Percentiles rank a stretch among this genome's conserved stretches.
Evolutionary conservation across 2,113 vertebrate genomes (phyloP).

Genomic region (Rostratula benghalensis): DNA sequence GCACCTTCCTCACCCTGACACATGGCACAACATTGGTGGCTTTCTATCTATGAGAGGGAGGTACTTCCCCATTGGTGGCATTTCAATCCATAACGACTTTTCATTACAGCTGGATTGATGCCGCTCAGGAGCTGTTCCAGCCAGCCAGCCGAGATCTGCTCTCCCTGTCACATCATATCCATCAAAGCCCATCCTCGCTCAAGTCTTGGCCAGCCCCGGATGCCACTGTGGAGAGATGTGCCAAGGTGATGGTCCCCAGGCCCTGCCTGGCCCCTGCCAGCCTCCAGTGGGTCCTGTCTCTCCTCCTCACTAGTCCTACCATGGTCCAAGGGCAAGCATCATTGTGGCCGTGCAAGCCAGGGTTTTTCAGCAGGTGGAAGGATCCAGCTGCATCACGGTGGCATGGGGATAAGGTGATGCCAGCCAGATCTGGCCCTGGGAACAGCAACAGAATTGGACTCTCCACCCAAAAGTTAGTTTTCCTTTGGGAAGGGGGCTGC

Average conservation of each 20-base stretch:
- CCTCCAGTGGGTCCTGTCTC: background rate
- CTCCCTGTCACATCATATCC: conserved; percentile 7
- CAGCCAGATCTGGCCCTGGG: background rate
- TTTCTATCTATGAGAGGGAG: background rate
- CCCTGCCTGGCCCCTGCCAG: background rate
- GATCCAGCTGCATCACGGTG: background rate
- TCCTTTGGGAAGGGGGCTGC: background rate
- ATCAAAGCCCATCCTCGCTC: background rate
- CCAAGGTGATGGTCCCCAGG: background rate
- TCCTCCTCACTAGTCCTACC: background rate
- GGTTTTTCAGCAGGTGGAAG: background rate
- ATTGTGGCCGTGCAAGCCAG: fast-evolving
- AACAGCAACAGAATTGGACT: fast-evolving
- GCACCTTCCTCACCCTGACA: background rate
- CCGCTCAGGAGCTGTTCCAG: background rate
- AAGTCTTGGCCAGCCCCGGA: background rate
- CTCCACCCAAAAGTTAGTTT: conserved; percentile 26
- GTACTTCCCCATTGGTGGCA: background rate
- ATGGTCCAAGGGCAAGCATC: background rate
- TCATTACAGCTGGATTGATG: background rate
- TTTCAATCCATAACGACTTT: conserved; percentile 37
- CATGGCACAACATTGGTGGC: background rate
- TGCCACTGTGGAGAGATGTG: background rate
- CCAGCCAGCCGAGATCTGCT: background rate
- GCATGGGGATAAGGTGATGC: background rate